phyloP scores from a whole-genome alignment of 2,113 vertebrate genomes.

The Sorex araneus region DNA sequence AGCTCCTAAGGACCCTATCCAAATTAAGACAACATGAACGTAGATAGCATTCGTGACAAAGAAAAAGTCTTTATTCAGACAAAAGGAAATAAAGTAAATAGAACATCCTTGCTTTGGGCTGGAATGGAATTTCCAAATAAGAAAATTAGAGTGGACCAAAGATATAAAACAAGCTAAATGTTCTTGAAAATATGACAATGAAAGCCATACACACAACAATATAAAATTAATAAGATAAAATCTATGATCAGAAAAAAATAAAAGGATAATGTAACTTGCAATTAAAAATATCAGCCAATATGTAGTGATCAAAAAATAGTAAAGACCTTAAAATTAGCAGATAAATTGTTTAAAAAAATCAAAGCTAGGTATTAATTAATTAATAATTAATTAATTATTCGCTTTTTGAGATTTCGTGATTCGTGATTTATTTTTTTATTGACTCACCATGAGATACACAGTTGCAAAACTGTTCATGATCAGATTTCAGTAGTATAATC shows the following conservation, averaged over 20 bases:
- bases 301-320: neutral
- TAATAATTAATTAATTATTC: no score
- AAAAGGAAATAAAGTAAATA: no score
- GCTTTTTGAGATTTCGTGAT: no score
- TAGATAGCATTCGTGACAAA: neutral
- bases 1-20: neutral
- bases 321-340: neutral
- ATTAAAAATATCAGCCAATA: neutral
- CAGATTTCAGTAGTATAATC: no score
- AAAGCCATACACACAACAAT: neutral
- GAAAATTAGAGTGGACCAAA: no score
- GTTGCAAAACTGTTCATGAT: no score
- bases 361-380: neutral
- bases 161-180: no score
- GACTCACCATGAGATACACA: no score
- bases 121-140: neutral
- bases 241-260: neutral
- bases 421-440: no score
- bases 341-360: neutral
- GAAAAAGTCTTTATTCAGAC: no score
- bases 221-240: neutral
- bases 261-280: neutral
- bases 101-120: no score
- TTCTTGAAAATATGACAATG: neutral
- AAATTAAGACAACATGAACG: no score